Conservation (phyloP, 2,797 vertebrate species). For the Microtus californicus region DNA sequence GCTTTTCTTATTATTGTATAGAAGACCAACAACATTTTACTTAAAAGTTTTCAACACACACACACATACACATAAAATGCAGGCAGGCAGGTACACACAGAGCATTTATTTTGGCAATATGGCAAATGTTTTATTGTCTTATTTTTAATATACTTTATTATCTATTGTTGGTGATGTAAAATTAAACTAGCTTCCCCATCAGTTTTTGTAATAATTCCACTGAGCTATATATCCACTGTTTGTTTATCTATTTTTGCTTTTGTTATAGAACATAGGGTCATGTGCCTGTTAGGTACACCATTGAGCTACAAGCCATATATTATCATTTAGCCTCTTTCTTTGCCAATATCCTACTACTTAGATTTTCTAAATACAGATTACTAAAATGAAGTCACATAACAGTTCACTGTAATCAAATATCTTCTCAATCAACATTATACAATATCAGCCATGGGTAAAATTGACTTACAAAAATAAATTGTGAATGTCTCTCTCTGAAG, state of each 20-base stretch:
- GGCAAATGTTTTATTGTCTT: not conserved
- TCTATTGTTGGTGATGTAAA: not conserved
- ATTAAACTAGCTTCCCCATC: not conserved
- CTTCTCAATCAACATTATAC: conserved; percentile 31
- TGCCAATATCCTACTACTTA: not conserved
- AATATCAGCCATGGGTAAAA: not conserved
- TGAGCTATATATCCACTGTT: not conserved
- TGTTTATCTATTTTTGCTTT: not conserved
- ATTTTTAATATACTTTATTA: not conserved
- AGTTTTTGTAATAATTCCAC: not conserved
- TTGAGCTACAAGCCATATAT: not conserved
- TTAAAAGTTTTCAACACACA: not conserved
- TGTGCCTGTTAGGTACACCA: not conserved
- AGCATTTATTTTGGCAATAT: not conserved
- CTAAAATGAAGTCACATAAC: not conserved
- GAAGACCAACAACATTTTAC: not conserved
- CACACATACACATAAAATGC: not conserved
- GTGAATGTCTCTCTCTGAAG: not conserved
- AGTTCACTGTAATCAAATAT: conserved; percentile 1
- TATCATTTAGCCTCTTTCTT: not conserved
- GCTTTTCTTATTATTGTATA: not conserved
- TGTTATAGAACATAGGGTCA: not conserved
- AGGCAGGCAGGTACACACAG: not conserved
- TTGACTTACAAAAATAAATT: not conserved
- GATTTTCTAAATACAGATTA: conserved; percentile 11